These are phyloP conservation scores for Ursus arctos DNA, from an alignment of 2,113 vertebrate genomes.

Conservation along the genomic window DNA sequence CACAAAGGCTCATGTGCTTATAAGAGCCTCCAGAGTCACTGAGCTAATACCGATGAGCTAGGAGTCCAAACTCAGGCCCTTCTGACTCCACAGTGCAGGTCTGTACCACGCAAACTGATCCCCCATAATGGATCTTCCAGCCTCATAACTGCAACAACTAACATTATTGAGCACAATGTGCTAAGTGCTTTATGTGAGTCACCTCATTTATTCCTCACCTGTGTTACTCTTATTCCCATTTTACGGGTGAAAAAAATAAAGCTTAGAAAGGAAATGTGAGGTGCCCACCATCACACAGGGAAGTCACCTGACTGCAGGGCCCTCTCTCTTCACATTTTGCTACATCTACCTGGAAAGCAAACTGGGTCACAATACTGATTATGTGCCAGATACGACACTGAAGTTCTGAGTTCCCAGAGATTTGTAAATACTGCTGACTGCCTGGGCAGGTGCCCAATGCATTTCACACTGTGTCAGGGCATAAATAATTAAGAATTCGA, in stretches of 20 bases:
- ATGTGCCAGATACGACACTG: not conserved
- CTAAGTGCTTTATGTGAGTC: not conserved
- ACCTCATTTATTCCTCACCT: not conserved
- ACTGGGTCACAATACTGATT: not conserved
- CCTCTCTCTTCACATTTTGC: not conserved
- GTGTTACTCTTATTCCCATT: not conserved
- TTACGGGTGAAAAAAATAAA: not conserved
- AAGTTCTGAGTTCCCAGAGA: not conserved
- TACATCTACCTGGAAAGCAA: not conserved
- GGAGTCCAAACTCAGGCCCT: not conserved
- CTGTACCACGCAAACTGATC: not conserved
- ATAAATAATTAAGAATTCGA: not conserved
- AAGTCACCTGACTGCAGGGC: not conserved
- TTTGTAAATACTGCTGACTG: not conserved
- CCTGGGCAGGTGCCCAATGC: not conserved
- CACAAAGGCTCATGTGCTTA: not conserved
- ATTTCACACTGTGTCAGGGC: not conserved
- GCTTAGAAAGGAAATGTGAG: not conserved
- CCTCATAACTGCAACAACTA: not conserved
- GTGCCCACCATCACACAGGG: not conserved
- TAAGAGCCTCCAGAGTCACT: not conserved
- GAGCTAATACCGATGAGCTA: not conserved
- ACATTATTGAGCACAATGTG: not conserved
- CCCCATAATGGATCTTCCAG: not conserved
- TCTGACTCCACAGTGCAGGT: not conserved